Evolutionary conservation across 2,113 vertebrate genomes (phyloP).

Genomic region (Galemys pyrenaicus): DNA sequence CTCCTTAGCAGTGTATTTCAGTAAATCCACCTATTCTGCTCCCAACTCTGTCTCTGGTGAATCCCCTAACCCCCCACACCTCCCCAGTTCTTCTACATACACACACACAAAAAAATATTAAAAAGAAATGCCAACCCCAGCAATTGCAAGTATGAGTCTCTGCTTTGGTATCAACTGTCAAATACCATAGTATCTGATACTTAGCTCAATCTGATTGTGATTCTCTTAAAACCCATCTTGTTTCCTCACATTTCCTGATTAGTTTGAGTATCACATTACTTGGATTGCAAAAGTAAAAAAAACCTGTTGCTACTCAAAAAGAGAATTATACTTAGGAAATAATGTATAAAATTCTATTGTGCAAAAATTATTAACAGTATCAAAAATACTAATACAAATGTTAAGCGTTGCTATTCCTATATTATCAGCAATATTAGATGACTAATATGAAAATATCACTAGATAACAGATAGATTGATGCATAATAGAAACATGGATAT

Average conservation of each 20-base stretch:
- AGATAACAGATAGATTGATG: neutral
- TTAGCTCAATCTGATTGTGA: neutral
- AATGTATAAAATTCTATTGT: slow-evolving; percentile 32
- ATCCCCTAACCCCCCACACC: no score
- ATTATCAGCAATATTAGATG: neutral
- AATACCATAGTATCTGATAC: neutral
- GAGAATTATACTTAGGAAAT: neutral
- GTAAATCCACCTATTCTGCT: no score
- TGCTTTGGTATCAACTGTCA: neutral
- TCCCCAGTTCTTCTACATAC: no score
- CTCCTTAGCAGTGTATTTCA: no score
- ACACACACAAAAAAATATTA: no score
- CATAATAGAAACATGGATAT: neutral
- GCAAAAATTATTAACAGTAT: neutral
- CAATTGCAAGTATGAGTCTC: neutral
- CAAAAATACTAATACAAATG: neutral
- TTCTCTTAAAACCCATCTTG: neutral
- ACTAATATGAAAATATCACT: neutral
- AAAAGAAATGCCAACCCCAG: neutral
- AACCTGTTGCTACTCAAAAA: neutral
- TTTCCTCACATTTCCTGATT: neutral
- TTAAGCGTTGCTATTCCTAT: neutral
- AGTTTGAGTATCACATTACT: neutral
- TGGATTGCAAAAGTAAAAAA: neutral
- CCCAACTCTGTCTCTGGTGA: no score